These are phyloP conservation scores for Henricia sp. DNA, from an alignment of 53 echinoderm and acorn worm species.

Conservation along the genomic window DNA sequence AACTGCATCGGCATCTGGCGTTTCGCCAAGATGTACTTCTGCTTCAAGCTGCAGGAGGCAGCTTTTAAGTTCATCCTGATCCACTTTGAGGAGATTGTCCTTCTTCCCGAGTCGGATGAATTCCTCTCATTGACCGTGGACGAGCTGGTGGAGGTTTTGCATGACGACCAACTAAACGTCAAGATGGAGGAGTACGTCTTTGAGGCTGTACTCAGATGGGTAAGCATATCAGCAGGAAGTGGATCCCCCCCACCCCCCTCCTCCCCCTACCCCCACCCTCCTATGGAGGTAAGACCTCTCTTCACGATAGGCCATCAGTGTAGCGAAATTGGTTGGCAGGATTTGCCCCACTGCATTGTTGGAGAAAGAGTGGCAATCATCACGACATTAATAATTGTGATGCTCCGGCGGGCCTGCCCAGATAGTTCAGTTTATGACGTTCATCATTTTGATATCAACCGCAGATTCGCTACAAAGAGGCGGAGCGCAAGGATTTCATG, in stretches of 20 bases:
- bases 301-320: no score
- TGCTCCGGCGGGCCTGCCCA: no score
- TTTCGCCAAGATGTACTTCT: slow-evolving; percentile 92
- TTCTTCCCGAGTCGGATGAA: slow-evolving; percentile 74
- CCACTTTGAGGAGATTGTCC: slow-evolving; percentile 90
- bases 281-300: no score
- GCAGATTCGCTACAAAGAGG: slow-evolving; percentile 63
- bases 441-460: neutral
- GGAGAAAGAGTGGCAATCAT: no score
- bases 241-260: no score
- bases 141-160: slow-evolving; percentile 79
- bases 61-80: slow-evolving; percentile 84
- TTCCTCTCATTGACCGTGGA: slow-evolving; percentile 79
- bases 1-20: slow-evolving; percentile 96
- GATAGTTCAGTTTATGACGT: no score
- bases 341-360: no score
- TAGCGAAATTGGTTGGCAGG: no score
- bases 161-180: slow-evolving; percentile 88
- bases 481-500: slow-evolving; percentile 64
- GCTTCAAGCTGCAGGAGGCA: slow-evolving; percentile 74
- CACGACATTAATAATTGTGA: no score
- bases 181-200: slow-evolving; percentile 99
- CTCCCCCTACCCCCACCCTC: no score
- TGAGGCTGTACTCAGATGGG: slow-evolving; percentile 91
- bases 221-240: no score